Evolutionary conservation across 1,140 invertebrate species (phyloP), one percentile per base, ranked within the genome.

Genomic region (Aphis craccivora): DNA sequence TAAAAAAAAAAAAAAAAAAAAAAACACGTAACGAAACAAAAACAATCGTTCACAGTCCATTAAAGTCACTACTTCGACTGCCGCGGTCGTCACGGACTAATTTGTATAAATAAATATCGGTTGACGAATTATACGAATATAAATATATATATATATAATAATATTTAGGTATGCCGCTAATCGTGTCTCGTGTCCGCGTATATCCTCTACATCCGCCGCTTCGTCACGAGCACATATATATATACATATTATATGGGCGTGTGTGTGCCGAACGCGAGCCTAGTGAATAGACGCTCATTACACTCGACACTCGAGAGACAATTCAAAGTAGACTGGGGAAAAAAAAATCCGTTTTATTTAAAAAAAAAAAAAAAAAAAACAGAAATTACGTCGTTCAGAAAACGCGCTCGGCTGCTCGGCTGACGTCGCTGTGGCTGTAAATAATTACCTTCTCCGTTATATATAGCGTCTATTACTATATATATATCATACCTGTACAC

Each of bases 91-190:
- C 88, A 89, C 51, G 88, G 88, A 37, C 35, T 55, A 89, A 89
- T 89, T 89, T 89, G 88, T 89, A 89, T 89, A 89, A 89, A 89
- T 89, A 89, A 89, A 89, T 89, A 89, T 89, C 88, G 51, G 88
- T 89, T 55, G 88, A 89, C 48, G 88, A 89, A 89, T 89, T 89
- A 89, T 35, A 53, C 30, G n/a, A 11, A 18, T 23, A n/a, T 22
- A 11, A n/a, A 76, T 18, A 76, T 67, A n/a, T 67, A 67, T 67
- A 76, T 30, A 84, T 40, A 84, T 25, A 11, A 40, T 84, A n/a
- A n/a, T 86, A 86, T 86, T 40, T 43, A 86, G 37, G 83, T 25
- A 23, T 40, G 37, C 37, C 45, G 86, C 86, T 88, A 88, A 88
- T 88, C 86, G 86, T 88, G 86, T 51, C 86, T 88, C 86, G 86